phyloP scores from a whole-genome alignment of 2,113 vertebrate genomes.

The Melanocharis versteri region DNA sequence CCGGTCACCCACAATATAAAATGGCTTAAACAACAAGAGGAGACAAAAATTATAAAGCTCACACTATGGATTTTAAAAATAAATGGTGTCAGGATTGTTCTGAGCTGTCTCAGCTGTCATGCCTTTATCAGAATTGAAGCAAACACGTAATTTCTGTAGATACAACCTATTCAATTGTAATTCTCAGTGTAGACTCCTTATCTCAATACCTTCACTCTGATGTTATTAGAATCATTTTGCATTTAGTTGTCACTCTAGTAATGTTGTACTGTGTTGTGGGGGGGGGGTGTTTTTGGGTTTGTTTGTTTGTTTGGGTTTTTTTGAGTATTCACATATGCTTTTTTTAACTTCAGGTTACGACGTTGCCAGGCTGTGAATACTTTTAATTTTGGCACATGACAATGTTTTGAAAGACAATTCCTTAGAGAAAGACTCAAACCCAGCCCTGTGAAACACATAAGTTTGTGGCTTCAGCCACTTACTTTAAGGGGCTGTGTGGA shows the following conservation, averaged over 20 bases:
- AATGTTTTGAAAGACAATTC: background rate
- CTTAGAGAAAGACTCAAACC: background rate
- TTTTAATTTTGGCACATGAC: background rate
- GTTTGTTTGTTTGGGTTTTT: background rate
- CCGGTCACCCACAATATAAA: background rate
- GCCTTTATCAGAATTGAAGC: background rate
- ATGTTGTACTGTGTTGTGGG: accelerated
- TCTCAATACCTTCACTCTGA: background rate
- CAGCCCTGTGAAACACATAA: background rate
- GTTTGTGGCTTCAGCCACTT: background rate
- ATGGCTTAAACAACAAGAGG: background rate
- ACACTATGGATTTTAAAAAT: background rate
- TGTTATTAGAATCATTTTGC: background rate
- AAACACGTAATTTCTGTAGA: background rate
- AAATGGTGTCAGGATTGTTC: background rate
- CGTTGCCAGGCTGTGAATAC: background rate
- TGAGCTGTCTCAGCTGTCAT: background rate
- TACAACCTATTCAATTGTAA: background rate
- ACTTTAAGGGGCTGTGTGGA: background rate
- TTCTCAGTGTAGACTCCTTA: background rate
- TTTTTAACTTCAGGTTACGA: background rate
- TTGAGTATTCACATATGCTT: background rate
- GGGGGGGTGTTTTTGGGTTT: accelerated
- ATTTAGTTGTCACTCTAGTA: background rate
- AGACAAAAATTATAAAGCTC: background rate